Evolutionary conservation across 1,140 invertebrate genomes (phyloP).

Genomic region (Andricus grossulariae): DNA sequence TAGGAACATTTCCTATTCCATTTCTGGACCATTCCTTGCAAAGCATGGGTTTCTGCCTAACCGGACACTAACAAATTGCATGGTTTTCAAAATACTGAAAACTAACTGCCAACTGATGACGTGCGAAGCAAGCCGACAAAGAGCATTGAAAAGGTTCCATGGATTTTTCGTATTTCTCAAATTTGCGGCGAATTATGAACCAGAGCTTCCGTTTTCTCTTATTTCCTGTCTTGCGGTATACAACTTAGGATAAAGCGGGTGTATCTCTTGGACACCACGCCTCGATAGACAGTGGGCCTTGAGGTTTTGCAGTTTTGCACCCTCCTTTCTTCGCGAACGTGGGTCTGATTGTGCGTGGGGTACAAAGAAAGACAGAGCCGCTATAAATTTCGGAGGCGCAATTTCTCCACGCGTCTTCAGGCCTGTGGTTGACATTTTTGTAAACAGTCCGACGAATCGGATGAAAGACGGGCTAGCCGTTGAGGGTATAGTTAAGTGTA

Average conservation of each 20-base stretch:
- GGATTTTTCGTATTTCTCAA: not conserved
- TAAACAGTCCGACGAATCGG: constrained; percentile 49
- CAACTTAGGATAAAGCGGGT: not conserved
- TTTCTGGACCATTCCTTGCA: not conserved
- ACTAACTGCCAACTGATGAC: not conserved
- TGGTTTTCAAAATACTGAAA: constrained; percentile 7
- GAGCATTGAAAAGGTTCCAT: constrained; percentile 1
- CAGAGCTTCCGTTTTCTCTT: constrained; percentile 24
- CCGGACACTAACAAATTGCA: constrained; percentile 20
- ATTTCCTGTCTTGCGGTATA: not conserved
- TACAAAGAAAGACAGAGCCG: constrained; percentile 9
- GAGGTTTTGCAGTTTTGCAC: not conserved
- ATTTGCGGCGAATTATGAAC: constrained; percentile 2
- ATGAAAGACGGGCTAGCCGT: constrained; percentile 14
- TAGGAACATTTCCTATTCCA: constrained; percentile 10
- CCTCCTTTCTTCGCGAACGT: constrained; percentile 34
- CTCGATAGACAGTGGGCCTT: constrained; percentile 7
- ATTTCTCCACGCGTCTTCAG: constrained; percentile 54
- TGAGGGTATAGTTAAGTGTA: constrained; percentile 10
- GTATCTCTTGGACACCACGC: constrained; percentile 3
- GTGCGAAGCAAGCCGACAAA: constrained; percentile 13
- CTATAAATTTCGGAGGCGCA: constrained; percentile 53
- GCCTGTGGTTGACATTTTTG: constrained; percentile 48
- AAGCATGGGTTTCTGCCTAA: not conserved
- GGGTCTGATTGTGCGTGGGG: constrained; percentile 6